Conservation (phyloP, 2,113 vertebrate species). For the Rhinoptilus africanus region DNA sequence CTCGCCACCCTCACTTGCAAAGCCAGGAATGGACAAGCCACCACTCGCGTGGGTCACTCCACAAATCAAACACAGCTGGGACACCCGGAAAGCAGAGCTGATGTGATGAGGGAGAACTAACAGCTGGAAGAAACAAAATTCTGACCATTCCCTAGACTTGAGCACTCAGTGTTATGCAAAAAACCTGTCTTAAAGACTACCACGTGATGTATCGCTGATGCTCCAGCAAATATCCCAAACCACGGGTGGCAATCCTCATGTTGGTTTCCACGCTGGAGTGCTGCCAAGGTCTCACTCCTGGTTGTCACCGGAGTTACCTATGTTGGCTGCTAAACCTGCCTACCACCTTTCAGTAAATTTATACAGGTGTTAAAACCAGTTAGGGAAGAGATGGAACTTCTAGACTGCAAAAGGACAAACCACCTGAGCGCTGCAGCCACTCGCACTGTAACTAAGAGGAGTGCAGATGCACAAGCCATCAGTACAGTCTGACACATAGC, state of each 20-base stretch:
- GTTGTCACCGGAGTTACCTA: not conserved
- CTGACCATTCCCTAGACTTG: not conserved
- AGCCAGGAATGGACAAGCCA: not conserved
- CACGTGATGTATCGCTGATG: not conserved
- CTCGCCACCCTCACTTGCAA: not conserved
- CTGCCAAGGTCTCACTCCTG: not conserved
- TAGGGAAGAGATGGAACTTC: not conserved
- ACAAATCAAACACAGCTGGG: not conserved
- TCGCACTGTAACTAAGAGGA: not conserved
- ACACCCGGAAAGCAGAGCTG: not conserved
- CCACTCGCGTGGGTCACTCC: not conserved
- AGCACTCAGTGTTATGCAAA: not conserved
- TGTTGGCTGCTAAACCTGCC: not conserved
- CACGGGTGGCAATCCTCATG: not conserved
- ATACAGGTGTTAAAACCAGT: not conserved
- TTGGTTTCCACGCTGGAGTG: not conserved
- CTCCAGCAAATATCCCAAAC: not conserved
- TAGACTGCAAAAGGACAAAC: not conserved
- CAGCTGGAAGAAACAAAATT: not conserved
- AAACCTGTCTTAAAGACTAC: not conserved
- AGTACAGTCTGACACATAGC: accelerated
- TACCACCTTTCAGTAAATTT: not conserved
- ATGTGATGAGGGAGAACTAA: not conserved
- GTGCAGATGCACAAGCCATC: not conserved
- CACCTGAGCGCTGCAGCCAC: not conserved